Base-by-base conservation (phyloP, 2,113 vertebrate species). In the Chloropsis hardwickii region DNA sequence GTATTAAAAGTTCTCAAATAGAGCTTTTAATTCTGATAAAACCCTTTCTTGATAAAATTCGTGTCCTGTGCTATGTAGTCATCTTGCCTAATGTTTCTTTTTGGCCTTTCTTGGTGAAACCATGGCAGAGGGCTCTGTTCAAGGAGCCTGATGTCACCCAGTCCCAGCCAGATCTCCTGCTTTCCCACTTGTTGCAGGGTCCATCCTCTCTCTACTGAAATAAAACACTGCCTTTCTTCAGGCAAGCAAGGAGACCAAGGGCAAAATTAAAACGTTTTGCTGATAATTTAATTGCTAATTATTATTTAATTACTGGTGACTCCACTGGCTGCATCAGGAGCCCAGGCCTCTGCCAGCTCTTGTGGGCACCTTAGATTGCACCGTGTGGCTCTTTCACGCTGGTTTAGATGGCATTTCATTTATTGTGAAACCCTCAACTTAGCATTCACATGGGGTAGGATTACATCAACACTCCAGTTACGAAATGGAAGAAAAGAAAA, bases 381-480 rank as follows among this genome's bases (percentile, higher is more conserved):
- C 33, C 58, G 22, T 40, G 77, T 64, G 88, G 74, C 10, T 86
- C 42, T 73, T 64, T 79, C 95, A 86, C 5, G 31, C 82, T 93
- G 88, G 50, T 92, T 87, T 81, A 81, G 64, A 95, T 5, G 69
- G 60, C 72, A 86, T 81, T 88, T 88, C 8, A 29, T 86, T 94
- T 91, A 48, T 96, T 96, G 92, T 91, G 95, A 97, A 97, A 95
- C 65, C 60, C 69, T 53, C 69, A 81, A 29, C 3, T 74, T 60
- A 44, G 44, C 72, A 48, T 79, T 92, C 91, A 71, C 69, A 69
- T 86, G 88, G 72, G 61, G 69, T 5, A 81, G 69, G 53, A 91
- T 94, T 91, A 86, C 88, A 92, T 90, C 88, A 94, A 57, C 89
- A 45, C 31, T 25, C 65, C 60, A 39, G 77, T 95, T 96, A 86